These are phyloP conservation scores for Chrysogorgia sp. DNA, from an alignment of 92 coral and sea anemone genomes.

Conservation along the genomic window DNA sequence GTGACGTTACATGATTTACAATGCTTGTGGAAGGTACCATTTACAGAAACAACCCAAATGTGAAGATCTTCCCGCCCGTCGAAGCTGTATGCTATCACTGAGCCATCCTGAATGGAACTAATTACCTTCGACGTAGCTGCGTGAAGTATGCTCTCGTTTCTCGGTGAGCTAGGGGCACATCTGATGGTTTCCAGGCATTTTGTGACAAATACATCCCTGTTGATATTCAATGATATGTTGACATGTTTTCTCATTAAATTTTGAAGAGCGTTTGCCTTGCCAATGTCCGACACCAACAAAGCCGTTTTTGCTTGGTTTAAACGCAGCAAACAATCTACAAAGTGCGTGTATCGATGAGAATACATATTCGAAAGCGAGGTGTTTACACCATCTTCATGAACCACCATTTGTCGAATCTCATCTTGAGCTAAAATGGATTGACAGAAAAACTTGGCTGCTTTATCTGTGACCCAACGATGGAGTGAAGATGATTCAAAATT, in stretches of 20 bases:
- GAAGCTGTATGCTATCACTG: neutral
- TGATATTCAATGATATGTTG: neutral
- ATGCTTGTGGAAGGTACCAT: conserved; percentile 1
- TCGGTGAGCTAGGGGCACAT: neutral
- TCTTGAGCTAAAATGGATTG: neutral
- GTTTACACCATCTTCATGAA: neutral
- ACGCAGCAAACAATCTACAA: neutral
- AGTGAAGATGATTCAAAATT: too few species aligned
- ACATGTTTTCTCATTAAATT: neutral
- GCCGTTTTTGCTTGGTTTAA: conserved; percentile 2
- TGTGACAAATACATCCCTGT: neutral
- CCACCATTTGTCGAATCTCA: neutral
- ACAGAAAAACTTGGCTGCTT: neutral
- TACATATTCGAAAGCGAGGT: neutral
- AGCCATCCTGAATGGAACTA: neutral
- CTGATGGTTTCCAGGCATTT: conserved; percentile 4
- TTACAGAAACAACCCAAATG: neutral
- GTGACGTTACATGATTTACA: neutral
- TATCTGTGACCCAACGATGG: neutral
- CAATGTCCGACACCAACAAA: neutral
- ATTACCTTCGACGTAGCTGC: neutral
- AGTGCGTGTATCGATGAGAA: neutral
- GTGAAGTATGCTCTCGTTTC: neutral
- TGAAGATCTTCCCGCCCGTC: neutral
- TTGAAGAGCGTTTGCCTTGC: conserved; percentile 1